Evolutionary conservation across 2,113 vertebrate genomes (phyloP).

Genomic region (Phalacrocorax pelagicus): DNA sequence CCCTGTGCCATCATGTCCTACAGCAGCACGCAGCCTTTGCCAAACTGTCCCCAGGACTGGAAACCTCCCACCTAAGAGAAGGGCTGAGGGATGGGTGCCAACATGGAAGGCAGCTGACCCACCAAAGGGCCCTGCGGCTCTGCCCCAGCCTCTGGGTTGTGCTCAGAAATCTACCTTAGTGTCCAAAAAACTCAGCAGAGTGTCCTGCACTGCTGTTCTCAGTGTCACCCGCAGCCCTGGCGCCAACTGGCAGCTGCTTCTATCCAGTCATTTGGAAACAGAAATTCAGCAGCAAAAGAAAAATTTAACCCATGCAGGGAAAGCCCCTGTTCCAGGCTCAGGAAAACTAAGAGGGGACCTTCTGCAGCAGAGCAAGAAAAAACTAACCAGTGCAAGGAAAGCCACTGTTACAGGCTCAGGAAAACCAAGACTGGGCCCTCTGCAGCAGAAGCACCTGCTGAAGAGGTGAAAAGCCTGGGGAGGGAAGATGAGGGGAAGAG

Average conservation of each 20-base stretch:
- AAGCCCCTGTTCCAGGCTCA: neutral
- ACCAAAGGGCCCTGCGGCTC: fast-evolving
- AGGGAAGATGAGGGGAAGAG: neutral
- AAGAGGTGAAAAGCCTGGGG: neutral
- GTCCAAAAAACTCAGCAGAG: neutral
- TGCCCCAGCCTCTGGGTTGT: neutral
- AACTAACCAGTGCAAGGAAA: neutral
- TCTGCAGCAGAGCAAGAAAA: neutral
- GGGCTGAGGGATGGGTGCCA: neutral
- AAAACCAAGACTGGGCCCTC: neutral
- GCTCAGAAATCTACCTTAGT: neutral
- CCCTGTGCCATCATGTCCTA: neutral
- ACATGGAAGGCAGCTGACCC: fast-evolving
- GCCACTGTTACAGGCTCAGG: neutral
- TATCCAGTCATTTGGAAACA: neutral
- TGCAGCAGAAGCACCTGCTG: neutral
- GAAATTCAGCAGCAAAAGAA: constrained; percentile 22
- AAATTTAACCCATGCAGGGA: neutral
- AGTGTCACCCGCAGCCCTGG: neutral
- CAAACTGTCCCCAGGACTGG: fast-evolving
- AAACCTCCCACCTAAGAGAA: neutral
- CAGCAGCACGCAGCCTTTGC: neutral
- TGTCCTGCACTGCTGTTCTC: neutral
- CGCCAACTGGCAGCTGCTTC: neutral
- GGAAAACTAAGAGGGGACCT: neutral